Evolutionary conservation across 2,888 invertebrate species (phyloP).

Genomic region (Heliconius hortense): DNA sequence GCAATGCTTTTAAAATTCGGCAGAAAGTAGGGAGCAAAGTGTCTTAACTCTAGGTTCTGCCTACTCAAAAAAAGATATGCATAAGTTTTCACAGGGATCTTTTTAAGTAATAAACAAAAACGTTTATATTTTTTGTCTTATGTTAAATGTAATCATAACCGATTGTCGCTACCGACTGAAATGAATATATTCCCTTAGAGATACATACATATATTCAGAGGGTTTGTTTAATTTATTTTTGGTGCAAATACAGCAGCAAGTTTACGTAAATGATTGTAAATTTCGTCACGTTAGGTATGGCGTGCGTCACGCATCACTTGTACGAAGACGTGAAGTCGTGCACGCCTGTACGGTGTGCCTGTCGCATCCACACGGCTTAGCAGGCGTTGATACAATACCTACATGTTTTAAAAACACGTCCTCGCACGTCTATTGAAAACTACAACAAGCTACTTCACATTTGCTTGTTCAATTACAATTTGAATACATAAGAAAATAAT

Average conservation of each 20-base stretch:
- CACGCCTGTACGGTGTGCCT: conserved; percentile 19
- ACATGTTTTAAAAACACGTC: conserved; percentile 46
- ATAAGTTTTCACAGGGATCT: not conserved
- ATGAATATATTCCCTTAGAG: not conserved
- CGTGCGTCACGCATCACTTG: conserved; percentile 41
- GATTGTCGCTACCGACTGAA: not conserved
- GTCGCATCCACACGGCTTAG: conserved; percentile 37
- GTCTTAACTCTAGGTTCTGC: too few relatives aligned
- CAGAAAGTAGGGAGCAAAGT: too few relatives aligned
- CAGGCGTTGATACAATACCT: conserved; percentile 34
- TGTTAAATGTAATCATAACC: not conserved
- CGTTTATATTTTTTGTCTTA: not conserved
- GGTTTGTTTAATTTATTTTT: conserved; percentile 2
- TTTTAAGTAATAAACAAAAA: not conserved
- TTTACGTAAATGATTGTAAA: conserved; percentile 36
- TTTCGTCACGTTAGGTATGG: conserved; percentile 42
- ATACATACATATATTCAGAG: not conserved
- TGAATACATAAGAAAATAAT: too few relatives aligned
- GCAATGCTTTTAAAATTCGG: too few relatives aligned
- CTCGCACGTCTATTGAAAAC: conserved; percentile 42
- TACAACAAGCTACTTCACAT: conserved; percentile 31
- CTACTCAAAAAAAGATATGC: not conserved
- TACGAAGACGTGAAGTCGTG: conserved; percentile 35
- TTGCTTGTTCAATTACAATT: conserved; percentile 26
- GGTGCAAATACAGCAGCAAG: conserved; percentile 6